These are phyloP conservation scores for Cotesia typhae DNA, from an alignment of 1,140 invertebrate species.

Conservation along the genomic window DNA sequence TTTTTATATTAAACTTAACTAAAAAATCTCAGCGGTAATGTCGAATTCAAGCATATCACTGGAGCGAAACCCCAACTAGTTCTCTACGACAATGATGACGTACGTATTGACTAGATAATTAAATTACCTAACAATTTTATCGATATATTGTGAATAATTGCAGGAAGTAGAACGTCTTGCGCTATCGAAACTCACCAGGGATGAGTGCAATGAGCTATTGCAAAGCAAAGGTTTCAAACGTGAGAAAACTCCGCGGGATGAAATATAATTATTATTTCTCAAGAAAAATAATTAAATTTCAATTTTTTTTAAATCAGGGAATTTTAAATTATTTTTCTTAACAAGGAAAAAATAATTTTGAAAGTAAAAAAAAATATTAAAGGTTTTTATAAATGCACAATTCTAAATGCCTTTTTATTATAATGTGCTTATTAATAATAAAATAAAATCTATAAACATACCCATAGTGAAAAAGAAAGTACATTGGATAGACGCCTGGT, in stretches of 20 bases:
- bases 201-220: constrained; percentile 77
- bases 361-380: too few species aligned
- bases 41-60: not conserved
- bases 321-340: not conserved
- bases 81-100: not conserved
- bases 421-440: too few species aligned
- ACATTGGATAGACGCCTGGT: too few species aligned
- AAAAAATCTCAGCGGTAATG: not conserved
- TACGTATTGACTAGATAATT: not conserved
- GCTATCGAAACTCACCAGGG: constrained; percentile 68
- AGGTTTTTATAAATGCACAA: too few species aligned
- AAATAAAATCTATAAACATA: too few species aligned
- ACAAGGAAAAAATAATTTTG: too few species aligned
- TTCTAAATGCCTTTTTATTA: too few species aligned
- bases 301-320: too few species aligned
- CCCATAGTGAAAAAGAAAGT: too few species aligned
- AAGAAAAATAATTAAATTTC: constrained; percentile 2
- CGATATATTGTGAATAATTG: constrained; percentile 24
- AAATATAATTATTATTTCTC: constrained; percentile 48
- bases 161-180: constrained; percentile 72
- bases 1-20: not conserved
- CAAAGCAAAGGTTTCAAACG: constrained; percentile 71
- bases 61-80: not conserved
- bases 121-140: not conserved
- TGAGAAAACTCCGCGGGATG: constrained; percentile 52